Evolutionary conservation across 2,888 invertebrate species (phyloP), one percentile per base, ranked within the genome.

Genomic region (Epiblema foenella): DNA sequence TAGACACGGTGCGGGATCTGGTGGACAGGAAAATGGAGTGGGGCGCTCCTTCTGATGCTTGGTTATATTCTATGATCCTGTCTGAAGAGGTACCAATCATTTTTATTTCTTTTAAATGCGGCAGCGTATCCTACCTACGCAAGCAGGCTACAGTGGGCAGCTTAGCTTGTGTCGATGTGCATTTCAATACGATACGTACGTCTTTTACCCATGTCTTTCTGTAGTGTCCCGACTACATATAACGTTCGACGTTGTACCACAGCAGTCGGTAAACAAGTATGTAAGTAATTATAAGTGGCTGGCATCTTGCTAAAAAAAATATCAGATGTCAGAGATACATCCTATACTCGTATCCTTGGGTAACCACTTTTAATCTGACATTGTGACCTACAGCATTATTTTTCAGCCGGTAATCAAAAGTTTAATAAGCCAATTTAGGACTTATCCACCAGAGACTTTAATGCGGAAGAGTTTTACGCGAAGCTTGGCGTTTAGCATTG

Each of bases 21-120:
- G 89, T 88, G 0, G 83, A 83, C n/a, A 91, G 93, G 69, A 85
- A 88, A 11, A 75, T 94, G 8, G 79, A 85, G 65, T 95, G 95
- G 96, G 95, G 95, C 0, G 96, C 95, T 0, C 95, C 95, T 0
- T 95, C 95, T 29, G 94, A 95, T 71, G 96, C 95, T 3, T 96
- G 96, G 96, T 93, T 95, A 70, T 94, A 94, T 73, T 94, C 95
- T 0, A 89, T 96, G 24, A 82, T 91, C n/a, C 83, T 89, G 11
- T 94, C 95, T 0, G 87, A 93, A 70, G 95, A 96, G 83, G 95
- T 95, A 78, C 1, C 51, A 9, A 51, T 17, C 3, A 0, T 17
- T 51, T 17, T 51, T 10, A 51, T 51, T 51, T 51, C 2, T 4
- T n/a, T n/a, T n/a, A 42, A 42, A 11, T 11, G 12, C 12, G 37